Evolutionary conservation across 2,797 vertebrate genomes (phyloP).

Genomic region (Aldrovandia affinis): DNA sequence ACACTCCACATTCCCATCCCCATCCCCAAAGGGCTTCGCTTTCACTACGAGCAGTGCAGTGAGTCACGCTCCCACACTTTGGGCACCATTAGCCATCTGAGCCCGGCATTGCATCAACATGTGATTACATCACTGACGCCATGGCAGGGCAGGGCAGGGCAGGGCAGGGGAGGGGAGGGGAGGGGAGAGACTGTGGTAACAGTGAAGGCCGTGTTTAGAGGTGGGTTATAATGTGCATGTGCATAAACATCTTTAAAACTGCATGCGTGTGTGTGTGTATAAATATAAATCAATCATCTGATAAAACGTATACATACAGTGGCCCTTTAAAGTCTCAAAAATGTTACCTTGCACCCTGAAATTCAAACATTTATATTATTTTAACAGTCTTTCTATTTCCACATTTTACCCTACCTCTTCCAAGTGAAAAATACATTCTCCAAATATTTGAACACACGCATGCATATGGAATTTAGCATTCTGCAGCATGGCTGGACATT

Average conservation of each 20-base stretch:
- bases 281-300: too few species aligned
- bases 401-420: too few species aligned
- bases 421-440: background rate
- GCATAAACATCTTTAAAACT: too few species aligned
- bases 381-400: too few species aligned
- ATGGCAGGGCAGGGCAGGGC: background rate
- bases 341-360: too few species aligned
- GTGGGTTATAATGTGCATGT: background rate
- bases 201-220: background rate
- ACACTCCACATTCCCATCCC: conserved; percentile 10
- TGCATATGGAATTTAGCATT: background rate
- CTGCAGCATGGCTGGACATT: too few species aligned
- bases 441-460: background rate
- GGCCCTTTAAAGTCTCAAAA: too few species aligned
- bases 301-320: background rate
- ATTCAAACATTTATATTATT: too few species aligned
- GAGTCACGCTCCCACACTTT: conserved; percentile 21
- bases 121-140: background rate
- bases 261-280: too few species aligned
- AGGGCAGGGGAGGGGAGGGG: too few species aligned
- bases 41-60: conserved; percentile 31
- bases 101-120: background rate
- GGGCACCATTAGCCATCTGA: background rate
- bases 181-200: too few species aligned
- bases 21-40: conserved; percentile 46